phyloP scores from a whole-genome alignment of 2,113 vertebrate genomes.

The Perca schrenkii region DNA sequence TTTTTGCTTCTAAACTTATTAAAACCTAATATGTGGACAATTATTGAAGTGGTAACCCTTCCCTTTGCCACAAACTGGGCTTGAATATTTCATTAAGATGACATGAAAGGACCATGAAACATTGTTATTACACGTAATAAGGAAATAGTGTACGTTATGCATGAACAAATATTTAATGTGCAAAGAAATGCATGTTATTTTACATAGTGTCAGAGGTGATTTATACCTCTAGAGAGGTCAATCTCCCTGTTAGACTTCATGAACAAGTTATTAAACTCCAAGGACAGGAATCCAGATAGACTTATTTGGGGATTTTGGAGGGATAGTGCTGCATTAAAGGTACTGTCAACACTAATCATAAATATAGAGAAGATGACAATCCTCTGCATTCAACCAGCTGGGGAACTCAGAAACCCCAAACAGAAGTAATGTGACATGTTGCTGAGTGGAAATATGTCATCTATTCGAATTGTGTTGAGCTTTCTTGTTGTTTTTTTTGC shows the following conservation, averaged over 20 bases:
- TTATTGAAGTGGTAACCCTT: neutral
- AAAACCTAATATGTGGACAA: neutral
- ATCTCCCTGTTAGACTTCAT: neutral
- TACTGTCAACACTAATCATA: neutral
- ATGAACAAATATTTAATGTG: neutral
- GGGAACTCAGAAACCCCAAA: neutral
- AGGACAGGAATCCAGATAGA: constrained; percentile 1
- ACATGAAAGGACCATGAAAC: neutral
- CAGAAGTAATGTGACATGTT: neutral
- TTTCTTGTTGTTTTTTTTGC: no score
- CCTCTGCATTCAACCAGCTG: neutral
- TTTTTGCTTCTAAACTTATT: neutral
- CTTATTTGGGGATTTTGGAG: neutral
- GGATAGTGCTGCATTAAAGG: neutral
- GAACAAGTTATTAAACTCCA: neutral
- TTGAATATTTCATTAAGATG: neutral
- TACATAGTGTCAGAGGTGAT: neutral
- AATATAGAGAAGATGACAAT: neutral
- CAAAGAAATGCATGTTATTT: neutral
- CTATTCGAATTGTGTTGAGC: no score
- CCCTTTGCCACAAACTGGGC: neutral
- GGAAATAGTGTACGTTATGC: no score
- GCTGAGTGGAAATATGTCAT: neutral
- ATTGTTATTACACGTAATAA: neutral
- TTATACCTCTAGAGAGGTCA: neutral